Percentiles rank a stretch among this genome's conserved stretches.
phyloP scores from a whole-genome alignment of 2,888 invertebrate genomes.

The Eupithecia subumbrata region DNA sequence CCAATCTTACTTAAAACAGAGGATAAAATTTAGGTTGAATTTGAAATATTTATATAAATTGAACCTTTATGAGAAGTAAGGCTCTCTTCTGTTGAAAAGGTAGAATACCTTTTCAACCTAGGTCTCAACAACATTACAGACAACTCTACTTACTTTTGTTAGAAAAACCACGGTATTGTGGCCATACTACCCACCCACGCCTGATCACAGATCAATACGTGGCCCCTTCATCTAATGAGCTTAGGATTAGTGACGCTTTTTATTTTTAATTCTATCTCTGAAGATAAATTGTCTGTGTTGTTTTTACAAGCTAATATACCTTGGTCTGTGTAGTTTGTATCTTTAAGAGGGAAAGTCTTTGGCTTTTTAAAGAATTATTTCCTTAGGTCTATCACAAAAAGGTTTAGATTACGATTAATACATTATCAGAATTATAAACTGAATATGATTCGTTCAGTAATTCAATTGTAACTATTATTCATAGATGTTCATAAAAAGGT shows the following conservation, averaged over 20 bases:
- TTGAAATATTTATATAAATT: not conserved
- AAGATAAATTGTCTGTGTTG: slow-evolving; percentile 8
- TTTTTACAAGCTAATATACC: not conserved
- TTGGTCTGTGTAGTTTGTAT: not conserved
- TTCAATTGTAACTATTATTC: no score
- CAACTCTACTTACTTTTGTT: not conserved
- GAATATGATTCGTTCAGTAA: no score
- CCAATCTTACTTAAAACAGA: not conserved
- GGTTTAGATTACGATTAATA: no score
- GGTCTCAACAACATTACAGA: not conserved
- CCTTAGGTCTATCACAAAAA: no score
- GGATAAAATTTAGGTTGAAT: not conserved
- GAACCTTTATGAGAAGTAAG: not conserved
- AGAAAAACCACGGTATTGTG: slow-evolving; percentile 39
- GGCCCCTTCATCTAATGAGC: slow-evolving; percentile 51
- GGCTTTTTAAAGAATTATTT: not conserved
- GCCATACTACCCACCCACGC: slow-evolving; percentile 46
- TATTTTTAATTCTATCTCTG: slow-evolving; percentile 25
- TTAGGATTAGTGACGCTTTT: slow-evolving; percentile 44
- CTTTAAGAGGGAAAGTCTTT: not conserved
- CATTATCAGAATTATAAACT: no score
- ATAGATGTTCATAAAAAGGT: no score
- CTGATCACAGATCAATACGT: slow-evolving; percentile 60
- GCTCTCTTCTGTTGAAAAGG: not conserved
- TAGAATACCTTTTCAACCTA: not conserved